These are phyloP conservation scores for Strigamia crassipes DNA, from an alignment of 2,888 invertebrate species.

Conservation along the genomic window DNA sequence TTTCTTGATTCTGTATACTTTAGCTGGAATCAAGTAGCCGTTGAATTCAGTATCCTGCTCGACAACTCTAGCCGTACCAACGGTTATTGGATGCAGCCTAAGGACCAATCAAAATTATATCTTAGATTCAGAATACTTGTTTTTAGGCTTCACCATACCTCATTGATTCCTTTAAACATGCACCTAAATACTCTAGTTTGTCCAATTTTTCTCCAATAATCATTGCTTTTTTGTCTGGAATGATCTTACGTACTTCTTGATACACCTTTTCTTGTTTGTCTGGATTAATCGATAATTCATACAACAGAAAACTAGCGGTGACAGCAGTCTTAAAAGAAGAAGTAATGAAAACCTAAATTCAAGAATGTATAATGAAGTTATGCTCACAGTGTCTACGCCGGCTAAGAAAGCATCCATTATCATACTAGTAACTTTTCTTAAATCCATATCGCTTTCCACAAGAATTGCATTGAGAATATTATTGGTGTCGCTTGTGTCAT, in stretches of 20 bases:
- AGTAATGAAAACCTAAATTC: neutral
- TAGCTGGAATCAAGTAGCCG: neutral
- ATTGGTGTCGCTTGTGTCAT: neutral
- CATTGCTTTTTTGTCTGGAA: neutral
- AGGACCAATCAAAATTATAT: neutral
- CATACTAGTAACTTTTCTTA: neutral
- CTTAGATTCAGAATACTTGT: neutral
- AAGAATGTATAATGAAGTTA: neutral
- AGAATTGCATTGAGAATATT: neutral
- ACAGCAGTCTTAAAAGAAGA: neutral
- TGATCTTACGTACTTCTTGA: neutral
- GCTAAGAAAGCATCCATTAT: neutral
- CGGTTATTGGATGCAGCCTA: neutral
- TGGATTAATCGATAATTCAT: neutral
- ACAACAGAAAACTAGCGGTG: neutral
- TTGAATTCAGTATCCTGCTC: neutral
- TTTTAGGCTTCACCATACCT: neutral
- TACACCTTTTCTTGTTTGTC: constrained; percentile 1
- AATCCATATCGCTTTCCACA: neutral
- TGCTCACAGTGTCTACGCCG: neutral
- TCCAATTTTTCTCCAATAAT: neutral
- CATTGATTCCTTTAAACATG: neutral
- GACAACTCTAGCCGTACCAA: neutral
- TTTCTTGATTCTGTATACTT: neutral
- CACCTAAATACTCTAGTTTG: neutral